phyloP scores from a whole-genome alignment of 2,888 invertebrate species.

The Elmis aenea region DNA sequence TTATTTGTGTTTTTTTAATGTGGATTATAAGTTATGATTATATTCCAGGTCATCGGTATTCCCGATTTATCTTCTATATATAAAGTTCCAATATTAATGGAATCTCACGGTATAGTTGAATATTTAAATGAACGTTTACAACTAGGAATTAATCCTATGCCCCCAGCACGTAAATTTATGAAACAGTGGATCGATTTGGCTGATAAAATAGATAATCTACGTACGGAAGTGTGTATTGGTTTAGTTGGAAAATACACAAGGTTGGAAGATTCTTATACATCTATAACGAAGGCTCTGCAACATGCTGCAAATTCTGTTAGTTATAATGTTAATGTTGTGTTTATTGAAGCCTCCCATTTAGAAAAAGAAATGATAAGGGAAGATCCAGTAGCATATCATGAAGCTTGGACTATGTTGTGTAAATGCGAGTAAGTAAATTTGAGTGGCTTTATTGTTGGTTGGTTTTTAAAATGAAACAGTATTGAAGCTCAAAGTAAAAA shows the following conservation, averaged over 20 bases:
- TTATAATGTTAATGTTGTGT: constrained; percentile 79
- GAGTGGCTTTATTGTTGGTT: no score
- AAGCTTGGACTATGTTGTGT: constrained; percentile 90
- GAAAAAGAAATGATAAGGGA: constrained; percentile 67
- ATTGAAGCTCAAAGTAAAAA: no score
- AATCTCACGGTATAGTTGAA: constrained; percentile 82
- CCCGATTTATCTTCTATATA: constrained; percentile 94
- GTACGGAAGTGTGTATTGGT: constrained; percentile 82
- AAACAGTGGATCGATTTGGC: constrained; percentile 87
- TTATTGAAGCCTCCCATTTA: constrained; percentile 86
- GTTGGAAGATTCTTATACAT: constrained; percentile 93
- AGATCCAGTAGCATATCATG: constrained; percentile 81
- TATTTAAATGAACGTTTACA: constrained; percentile 79
- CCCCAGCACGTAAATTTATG: constrained; percentile 67
- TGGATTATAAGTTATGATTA: constrained; percentile 6
- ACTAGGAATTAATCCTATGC: constrained; percentile 61
- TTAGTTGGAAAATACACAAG: constrained; percentile 97
- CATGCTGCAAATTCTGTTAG: constrained; percentile 87
- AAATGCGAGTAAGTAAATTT: constrained; percentile 66
- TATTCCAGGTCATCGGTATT: constrained; percentile 54
- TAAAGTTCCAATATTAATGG: constrained; percentile 90
- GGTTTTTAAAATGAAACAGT: no score
- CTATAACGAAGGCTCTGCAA: constrained; percentile 89
- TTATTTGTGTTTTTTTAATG: constrained; percentile 6
- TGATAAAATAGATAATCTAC: constrained; percentile 75